Evolutionary conservation across 2,888 invertebrate species (phyloP), one percentile per base, ranked within the genome.

Genomic region (Lydus trimaculatus): DNA sequence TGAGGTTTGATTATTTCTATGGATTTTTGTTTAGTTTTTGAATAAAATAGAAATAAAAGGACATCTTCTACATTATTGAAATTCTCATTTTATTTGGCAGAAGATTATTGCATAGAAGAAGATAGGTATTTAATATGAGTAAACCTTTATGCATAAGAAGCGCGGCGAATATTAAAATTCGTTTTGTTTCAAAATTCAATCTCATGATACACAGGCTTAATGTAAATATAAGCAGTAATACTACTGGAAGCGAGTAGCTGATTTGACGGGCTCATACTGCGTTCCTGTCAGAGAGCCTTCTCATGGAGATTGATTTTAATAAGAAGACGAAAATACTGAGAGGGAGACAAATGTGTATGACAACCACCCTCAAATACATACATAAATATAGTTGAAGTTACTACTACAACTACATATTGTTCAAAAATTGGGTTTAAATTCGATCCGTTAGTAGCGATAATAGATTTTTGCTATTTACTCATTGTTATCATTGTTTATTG

Each of bases 181-280:
- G 82, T 81, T 83, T 84, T 83, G 83, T 84, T 84, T 83, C 82
- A 81, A 81, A 84, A 84, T 81, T 83, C 83, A 83, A 83, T 84
- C 82, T 83, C 81, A 77, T 80, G 79, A 79, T 82, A 82, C 80
- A 79, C 11, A 48, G 48, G 81, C 79, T 81, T 82, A 82, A 82
- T 82, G 82, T 83, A 83, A 83, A 83, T 83, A 83, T 83, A 80
- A 83, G 80, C 80, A 79, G 81, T 78, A 80, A 81, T 80, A 79
- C 48, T 7, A 43, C 79, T 76, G 76, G 77, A 75, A 77, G 70
- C 64, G 68, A 65, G 67, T 66, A 65, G 77, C 77, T 80, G 79
- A 82, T 82, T 81, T 82, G 82, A 81, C 82, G 81, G 79, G 79
- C 78, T 77, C 78, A 76, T 78, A 81, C 79, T 43, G 43, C 79